Base-by-base conservation (phyloP, 2,113 vertebrate species). In the Poeciliopsis occidentalis region DNA sequence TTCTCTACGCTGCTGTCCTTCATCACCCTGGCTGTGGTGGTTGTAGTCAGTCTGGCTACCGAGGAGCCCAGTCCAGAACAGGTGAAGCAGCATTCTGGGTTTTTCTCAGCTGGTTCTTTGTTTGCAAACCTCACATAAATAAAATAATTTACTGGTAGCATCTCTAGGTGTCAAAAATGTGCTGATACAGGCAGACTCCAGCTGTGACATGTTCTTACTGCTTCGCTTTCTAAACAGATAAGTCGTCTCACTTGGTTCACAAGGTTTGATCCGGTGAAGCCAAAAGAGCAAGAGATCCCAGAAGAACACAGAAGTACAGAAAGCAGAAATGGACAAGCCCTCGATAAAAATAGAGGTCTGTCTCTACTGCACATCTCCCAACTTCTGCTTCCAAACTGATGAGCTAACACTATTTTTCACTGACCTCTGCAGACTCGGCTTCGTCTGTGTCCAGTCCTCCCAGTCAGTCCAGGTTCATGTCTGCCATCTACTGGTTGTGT, bases 221-320 rank as follows among this genome's bases (percentile, higher is more conserved):
- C 4, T 67, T 51, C 27, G 60, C 66, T 8, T 24, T 66, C 30
- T 26, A 1, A 62, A 39, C 88, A 99, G 97, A 80, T 98, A 32
- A 95, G 90, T 54, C 95, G 93, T 7, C 94, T 99, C 37, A 99
- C 97, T 41, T 99, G 98, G 98, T 98, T 95, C 87, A 98, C 96
- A 0, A 95, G 95, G 90, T 95, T 83, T 60, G 91, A 60, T 64
- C 65, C 88, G 15, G 87, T 87, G 69, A 87, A 86, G 69, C 73
- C 32, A 6, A 73, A 68, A 57, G 73, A 89, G 63, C 78, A 80
- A 41, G 88, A 44, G 75, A 80, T 30, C 34, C 65, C 75, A 61
- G 79, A 69, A 64, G 88, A 88, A 61, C 69, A 0, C 5, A 75
- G 72, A 68, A 62, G 7, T 1, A 22, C 24, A 47, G 74, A 73